Percentiles rank a stretch among this genome's conserved stretches.
Conservation (phyloP, 2,113 vertebrate species). For the Petrocephalus microphthalmus region DNA sequence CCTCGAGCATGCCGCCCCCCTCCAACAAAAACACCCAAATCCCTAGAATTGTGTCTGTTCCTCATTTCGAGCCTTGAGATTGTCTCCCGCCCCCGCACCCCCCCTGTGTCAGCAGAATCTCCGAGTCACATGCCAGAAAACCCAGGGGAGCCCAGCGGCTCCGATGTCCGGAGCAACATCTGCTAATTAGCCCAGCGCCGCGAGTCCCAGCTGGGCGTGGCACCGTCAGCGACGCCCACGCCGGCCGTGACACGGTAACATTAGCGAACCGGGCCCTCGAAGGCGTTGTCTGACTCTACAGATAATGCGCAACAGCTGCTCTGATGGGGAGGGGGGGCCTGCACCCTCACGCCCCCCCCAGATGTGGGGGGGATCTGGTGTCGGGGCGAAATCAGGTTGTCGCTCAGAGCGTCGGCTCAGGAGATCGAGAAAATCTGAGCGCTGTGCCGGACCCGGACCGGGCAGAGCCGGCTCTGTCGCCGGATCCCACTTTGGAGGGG, state of each 20-base stretch:
- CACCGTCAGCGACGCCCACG: not conserved
- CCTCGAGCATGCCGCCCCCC: not conserved
- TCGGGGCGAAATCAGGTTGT: not conserved
- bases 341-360: not conserved
- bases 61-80: not conserved
- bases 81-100: not conserved
- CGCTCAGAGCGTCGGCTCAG: not conserved
- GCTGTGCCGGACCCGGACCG: too few species aligned
- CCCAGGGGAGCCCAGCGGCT: not conserved
- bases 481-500: not conserved
- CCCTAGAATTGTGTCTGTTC: not conserved
- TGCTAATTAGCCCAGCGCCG: not conserved
- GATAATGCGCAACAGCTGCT: conserved; percentile 20
- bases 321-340: not conserved
- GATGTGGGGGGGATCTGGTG: not conserved
- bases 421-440: not conserved
- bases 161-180: not conserved
- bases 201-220: not conserved
- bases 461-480: not conserved
- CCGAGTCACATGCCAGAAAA: not conserved
- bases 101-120: not conserved
- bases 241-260: not conserved
- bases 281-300: not conserved
- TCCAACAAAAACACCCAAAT: not conserved
- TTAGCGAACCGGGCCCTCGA: not conserved